Evolutionary conservation across 2,113 vertebrate genomes (phyloP), one percentile per base, ranked within the genome.

Genomic region (Illadopsis cleaveri): DNA sequence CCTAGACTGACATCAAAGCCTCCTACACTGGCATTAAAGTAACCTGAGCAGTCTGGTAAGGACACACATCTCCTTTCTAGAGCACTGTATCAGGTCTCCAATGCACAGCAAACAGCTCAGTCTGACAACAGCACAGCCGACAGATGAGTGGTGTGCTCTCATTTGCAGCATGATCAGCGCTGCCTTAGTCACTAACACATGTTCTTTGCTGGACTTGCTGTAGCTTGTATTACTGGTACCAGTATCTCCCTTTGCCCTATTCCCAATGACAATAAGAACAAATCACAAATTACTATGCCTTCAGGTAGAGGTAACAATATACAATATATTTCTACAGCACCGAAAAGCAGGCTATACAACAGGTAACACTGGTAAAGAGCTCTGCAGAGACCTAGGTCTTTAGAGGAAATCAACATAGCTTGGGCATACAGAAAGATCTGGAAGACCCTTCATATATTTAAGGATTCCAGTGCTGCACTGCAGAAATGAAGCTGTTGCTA

Each of bases 131-230:
- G 28, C 60, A 81, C 14, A 53, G 33, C 2, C 0, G 71, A 35
- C 1, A 13, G 13, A 37, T 28, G 30, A 60, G 24, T 9, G 12
- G 6, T 3, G 2, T 18, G 21, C 42, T 71, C 57, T 40, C 60
- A 27, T 50, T 7, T 64, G 62, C 64, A 45, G 35, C 0, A 0
- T 16, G 28, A 47, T 35, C 58, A 31, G n/a, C 0, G 0, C 48
- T 90, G 57, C 33, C 48, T 79, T 60, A 40, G 45, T 57, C 17
- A 37, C 35, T n/a, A 57, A 90, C 12, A 60, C 0, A 60, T 0
- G 5, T 57, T 66, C n/a, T 73, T 83, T 27, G 31, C 20, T 64
- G 76, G 9, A 62, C 65, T 45, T 78, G 6, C 44, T 81, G 23
- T 58, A 65, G 38, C 19, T 86, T 73, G 12, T 21, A 30, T 37